Evolutionary conservation across 2,888 invertebrate species (phyloP).

Genomic region (Frankliniella intonsa): DNA sequence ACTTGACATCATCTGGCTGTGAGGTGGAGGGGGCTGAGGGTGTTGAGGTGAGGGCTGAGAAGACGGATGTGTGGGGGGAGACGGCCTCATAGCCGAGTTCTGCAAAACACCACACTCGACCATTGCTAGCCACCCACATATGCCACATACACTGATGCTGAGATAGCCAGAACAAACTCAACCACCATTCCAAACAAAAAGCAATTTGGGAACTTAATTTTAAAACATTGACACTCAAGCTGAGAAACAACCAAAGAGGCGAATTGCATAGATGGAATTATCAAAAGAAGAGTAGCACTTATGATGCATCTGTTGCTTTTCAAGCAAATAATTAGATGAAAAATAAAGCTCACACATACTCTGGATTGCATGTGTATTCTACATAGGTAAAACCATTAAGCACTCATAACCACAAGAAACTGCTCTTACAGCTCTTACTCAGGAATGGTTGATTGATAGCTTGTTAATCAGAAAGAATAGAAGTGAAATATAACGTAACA

Average conservation of each 20-base stretch:
- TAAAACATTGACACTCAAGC: too few species aligned
- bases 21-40: slow-evolving; percentile 58
- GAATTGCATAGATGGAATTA: too few species aligned
- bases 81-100: slow-evolving; percentile 51
- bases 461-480: slow-evolving; percentile 18
- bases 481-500: slow-evolving; percentile 4
- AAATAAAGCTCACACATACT: background rate
- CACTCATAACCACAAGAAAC: too few species aligned
- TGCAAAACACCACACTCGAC: slow-evolving; percentile 39
- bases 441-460: slow-evolving; percentile 6
- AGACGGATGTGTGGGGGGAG: slow-evolving; percentile 60
- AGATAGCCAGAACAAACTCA: slow-evolving; percentile 12
- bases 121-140: slow-evolving; percentile 22
- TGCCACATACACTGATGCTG: slow-evolving; percentile 20
- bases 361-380: too few species aligned
- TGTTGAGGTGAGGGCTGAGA: slow-evolving; percentile 77
- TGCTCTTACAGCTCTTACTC: background rate
- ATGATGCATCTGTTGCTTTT: background rate
- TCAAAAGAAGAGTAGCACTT: background rate
- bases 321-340: background rate
- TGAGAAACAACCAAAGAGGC: too few species aligned
- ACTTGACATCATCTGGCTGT: slow-evolving; percentile 52
- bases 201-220: background rate
- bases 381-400: too few species aligned
- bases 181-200: background rate